Evolutionary conservation across 2,797 vertebrate genomes (phyloP).

Genomic region (Girardinus metallicus): DNA sequence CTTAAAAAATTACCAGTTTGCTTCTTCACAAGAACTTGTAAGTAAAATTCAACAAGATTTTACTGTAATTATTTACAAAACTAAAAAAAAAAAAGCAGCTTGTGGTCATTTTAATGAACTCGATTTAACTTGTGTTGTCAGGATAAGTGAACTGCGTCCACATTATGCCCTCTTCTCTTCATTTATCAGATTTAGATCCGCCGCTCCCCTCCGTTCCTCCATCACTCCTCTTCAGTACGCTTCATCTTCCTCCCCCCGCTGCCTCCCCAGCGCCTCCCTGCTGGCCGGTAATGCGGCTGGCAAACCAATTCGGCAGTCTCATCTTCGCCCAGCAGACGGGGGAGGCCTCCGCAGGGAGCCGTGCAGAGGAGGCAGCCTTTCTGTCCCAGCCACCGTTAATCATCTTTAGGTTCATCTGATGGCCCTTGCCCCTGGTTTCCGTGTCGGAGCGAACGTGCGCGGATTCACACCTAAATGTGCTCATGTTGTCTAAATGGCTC

Average conservation of each 20-base stretch:
- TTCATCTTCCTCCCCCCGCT: conserved; percentile 77
- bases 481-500: conserved; percentile 90
- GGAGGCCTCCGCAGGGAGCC: conserved; percentile 89
- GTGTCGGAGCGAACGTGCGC: conserved; percentile 33
- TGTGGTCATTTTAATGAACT: conserved; percentile 43
- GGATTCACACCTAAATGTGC: conserved; percentile 54
- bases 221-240: conserved; percentile 45
- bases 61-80: conserved; percentile 19
- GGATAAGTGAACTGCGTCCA: conserved; percentile 43
- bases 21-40: conserved; percentile 30
- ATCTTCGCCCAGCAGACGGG: conserved; percentile 93
- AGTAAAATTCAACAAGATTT: conserved; percentile 22
- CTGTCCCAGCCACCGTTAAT: conserved; percentile 93
- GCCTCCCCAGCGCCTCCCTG: conserved; percentile 79
- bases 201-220: conserved; percentile 55
- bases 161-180: conserved; percentile 70
- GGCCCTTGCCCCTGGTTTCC: conserved; percentile 84
- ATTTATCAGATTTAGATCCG: conserved; percentile 95
- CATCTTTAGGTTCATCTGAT: conserved; percentile 91
- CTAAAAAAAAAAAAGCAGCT: conserved; percentile 28
- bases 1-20: conserved; percentile 4
- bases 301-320: conserved; percentile 98
- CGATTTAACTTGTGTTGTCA: conserved; percentile 32
- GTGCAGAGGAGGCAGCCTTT: conserved; percentile 90
- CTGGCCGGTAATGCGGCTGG: conserved; percentile 93